phyloP scores from a whole-genome alignment of 2,888 invertebrate genomes.

The Noctua comes region DNA sequence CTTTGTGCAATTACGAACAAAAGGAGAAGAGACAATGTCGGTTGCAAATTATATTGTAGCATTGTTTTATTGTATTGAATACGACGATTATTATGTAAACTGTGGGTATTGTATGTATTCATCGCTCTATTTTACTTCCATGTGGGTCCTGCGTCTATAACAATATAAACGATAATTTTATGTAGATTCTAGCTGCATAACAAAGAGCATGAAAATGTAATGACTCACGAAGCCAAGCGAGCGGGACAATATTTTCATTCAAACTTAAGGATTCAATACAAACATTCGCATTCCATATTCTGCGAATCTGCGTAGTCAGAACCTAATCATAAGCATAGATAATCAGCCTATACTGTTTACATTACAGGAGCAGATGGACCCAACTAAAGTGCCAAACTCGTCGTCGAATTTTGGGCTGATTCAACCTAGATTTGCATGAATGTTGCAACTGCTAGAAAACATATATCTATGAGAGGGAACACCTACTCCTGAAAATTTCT shows the following conservation, averaged over 20 bases:
- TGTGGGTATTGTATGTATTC: neutral
- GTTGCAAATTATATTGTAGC: slow-evolving; percentile 31
- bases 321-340: neutral
- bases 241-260: neutral
- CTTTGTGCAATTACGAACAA: slow-evolving; percentile 20
- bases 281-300: neutral
- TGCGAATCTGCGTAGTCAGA: neutral
- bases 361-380: neutral
- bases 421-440: neutral
- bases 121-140: slow-evolving; percentile 12
- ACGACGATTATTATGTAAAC: slow-evolving; percentile 7
- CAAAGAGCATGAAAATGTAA: slow-evolving; percentile 2
- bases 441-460: neutral
- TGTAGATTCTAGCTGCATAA: neutral
- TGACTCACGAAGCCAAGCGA: neutral
- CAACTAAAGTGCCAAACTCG: neutral
- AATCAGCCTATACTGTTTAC: neutral
- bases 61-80: slow-evolving; percentile 29
- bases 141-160: neutral
- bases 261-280: neutral
- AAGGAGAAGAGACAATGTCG: slow-evolving; percentile 13
- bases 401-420: neutral
- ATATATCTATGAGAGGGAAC: neutral
- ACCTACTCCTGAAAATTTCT: slow-evolving; percentile 14
- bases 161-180: neutral